Percentiles rank a stretch among this genome's conserved stretches.
Conservation (phyloP, 2,888 invertebrate genomes). For the Amphipyra berbera region DNA sequence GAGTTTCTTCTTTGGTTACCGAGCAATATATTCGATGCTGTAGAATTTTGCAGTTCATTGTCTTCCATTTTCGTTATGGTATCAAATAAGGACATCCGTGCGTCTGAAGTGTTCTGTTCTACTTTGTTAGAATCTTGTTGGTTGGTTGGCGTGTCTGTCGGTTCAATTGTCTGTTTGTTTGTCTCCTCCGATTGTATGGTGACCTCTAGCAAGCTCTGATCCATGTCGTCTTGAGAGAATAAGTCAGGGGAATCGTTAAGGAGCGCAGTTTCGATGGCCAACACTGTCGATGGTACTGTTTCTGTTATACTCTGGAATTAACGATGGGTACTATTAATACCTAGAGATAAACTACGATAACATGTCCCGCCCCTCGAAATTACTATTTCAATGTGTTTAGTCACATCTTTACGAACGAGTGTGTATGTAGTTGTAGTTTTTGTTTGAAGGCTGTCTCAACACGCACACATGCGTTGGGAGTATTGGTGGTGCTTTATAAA, state of each 20-base stretch:
- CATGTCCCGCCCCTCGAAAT: no score
- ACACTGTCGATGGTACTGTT: constrained; percentile 31
- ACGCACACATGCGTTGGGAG: no score
- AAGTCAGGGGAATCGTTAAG: constrained; percentile 72
- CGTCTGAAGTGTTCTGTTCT: constrained; percentile 7
- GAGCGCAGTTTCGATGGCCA: constrained; percentile 40
- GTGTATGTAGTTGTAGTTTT: no score
- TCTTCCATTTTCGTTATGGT: constrained; percentile 46
- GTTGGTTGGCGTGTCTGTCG: constrained; percentile 15
- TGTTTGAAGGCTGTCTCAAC: no score
- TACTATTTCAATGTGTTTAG: no score
- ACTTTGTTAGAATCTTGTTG: constrained; percentile 1
- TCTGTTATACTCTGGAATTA: constrained; percentile 67
- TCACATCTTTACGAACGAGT: no score
- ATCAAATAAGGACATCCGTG: constrained; percentile 48
- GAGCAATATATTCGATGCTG: constrained; percentile 62
- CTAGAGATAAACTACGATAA: no score
- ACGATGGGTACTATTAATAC: constrained; percentile 1
- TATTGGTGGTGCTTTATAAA: no score
- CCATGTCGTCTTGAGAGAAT: constrained; percentile 73
- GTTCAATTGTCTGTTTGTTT: constrained; percentile 61
- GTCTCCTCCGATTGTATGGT: constrained; percentile 74
- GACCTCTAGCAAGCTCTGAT: constrained; percentile 57
- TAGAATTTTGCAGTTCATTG: constrained; percentile 58
- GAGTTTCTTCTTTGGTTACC: constrained; percentile 49